Evolutionary conservation across 2,797 vertebrate species (phyloP), one percentile per base, ranked within the genome.

Genomic region (Pantherophis vulpinus): DNA sequence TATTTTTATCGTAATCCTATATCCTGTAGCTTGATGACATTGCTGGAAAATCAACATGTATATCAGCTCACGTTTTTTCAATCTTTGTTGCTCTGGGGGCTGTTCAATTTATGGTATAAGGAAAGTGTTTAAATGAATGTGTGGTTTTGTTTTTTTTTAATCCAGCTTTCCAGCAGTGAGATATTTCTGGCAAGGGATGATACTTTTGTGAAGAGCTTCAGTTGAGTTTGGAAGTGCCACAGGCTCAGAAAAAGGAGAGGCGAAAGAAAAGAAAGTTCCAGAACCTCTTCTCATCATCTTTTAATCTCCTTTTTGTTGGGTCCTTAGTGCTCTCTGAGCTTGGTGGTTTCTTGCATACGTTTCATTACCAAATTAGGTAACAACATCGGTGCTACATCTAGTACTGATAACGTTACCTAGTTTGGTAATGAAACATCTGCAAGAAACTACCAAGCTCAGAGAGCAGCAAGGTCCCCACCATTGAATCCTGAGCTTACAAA

Each of bases 91-190:
- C 97, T 97, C 97, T 96, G 95, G 94, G 94, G 95, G 95, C 96
- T 96, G 93, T 94, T 91, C 95, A 96, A 96, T 96, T 97, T 59
- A 51, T 1, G 47, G 47, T 7, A 97, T 97, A 97, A 97, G 97
- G 96, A 97, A 97, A 92, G 94, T 95, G 94, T 97, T 97, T 97
- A 95, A 96, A 98, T 97, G 95, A 94, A 96, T 96, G 95, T 96
- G 95, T 94, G 94, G 95, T 95, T 97, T 47, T 4, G n/a, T 98
- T 98, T 55, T 55, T 55, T 59, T 59, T 6, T 6, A 18, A 97
- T 97, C 97, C 95, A 96, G 95, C 94, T 94, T 97, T 0, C 4
- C 94, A 96, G 97, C 94, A 0, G 74, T 97, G 97, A 93, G 95
- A 97, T 94, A 97, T 97, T 96, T 97, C 97, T 97, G 97, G 95